phyloP scores from a whole-genome alignment of 2,797 vertebrate genomes.

The Chiroxiphia lanceolata region DNA sequence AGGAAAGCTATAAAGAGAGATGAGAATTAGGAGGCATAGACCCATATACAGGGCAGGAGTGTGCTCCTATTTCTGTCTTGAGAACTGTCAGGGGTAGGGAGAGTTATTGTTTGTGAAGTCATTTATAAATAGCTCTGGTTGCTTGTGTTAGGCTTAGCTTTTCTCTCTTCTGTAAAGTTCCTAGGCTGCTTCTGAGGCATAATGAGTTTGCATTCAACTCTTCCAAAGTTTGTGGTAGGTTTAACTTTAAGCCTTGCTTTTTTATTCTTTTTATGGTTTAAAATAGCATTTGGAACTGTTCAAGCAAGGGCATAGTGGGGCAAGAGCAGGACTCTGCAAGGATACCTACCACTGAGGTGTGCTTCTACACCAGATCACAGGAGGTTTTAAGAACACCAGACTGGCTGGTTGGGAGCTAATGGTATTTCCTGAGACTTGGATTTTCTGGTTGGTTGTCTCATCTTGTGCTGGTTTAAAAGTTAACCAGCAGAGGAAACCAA shows the following conservation, averaged over 20 bases:
- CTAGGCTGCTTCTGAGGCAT: neutral
- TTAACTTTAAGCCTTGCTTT: neutral
- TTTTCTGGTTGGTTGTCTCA: neutral
- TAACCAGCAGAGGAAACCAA: no score
- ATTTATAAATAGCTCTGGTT: neutral
- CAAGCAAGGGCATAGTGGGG: neutral
- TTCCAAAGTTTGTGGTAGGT: neutral
- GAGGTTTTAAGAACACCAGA: neutral
- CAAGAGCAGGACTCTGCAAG: neutral
- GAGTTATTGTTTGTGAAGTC: slow-evolving; percentile 1
- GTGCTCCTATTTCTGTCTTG: neutral
- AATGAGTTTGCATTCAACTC: neutral
- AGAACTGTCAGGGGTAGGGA: neutral
- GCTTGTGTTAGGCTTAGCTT: neutral
- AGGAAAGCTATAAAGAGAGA: neutral
- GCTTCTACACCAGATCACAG: neutral
- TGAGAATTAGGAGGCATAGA: neutral
- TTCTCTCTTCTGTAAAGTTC: neutral
- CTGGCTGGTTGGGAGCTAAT: neutral
- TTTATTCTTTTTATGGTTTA: neutral
- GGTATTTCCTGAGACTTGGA: neutral
- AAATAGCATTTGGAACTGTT: neutral
- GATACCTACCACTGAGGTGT: neutral
- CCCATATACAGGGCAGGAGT: neutral
- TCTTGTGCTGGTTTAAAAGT: no score